These are phyloP conservation scores for Bombus superbus DNA, from an alignment of 1,140 invertebrate genomes.

Conservation along the genomic window DNA sequence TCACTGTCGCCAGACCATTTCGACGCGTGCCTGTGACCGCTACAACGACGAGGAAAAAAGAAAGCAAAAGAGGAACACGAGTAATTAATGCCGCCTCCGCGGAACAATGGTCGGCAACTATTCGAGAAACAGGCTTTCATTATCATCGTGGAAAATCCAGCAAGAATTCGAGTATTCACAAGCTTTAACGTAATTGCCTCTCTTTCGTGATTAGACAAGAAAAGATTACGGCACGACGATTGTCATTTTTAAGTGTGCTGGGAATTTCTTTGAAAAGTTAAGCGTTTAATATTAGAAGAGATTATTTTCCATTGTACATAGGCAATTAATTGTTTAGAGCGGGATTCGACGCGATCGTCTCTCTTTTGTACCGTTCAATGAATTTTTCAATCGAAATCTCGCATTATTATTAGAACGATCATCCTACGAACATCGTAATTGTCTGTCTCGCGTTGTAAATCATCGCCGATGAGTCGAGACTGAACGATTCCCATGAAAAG, in stretches of 20 bases:
- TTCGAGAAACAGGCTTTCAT: not conserved
- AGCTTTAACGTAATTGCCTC: not conserved
- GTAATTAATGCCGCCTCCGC: slow-evolving; percentile 10
- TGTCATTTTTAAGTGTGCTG: not conserved
- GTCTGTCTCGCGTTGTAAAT: not conserved
- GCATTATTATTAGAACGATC: not conserved
- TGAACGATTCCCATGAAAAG: not conserved
- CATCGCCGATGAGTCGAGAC: not conserved
- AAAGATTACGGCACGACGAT: not conserved
- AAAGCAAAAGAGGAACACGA: not conserved
- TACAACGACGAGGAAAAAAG: not conserved
- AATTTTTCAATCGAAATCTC: not conserved
- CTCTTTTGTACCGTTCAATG: not conserved
- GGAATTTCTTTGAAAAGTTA: not conserved
- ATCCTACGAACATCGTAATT: not conserved
- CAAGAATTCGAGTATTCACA: not conserved
- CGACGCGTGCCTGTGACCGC: slow-evolving; percentile 6
- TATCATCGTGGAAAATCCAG: not conserved
- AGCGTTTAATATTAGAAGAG: not conserved
- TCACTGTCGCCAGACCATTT: slow-evolving; percentile 42
- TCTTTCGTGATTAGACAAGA: not conserved
- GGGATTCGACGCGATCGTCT: not conserved
- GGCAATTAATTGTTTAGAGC: not conserved
- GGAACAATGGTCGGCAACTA: not conserved
- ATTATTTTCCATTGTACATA: not conserved